Conservation (phyloP, 2,113 vertebrate genomes). For the Orthonyx spaldingii region DNA sequence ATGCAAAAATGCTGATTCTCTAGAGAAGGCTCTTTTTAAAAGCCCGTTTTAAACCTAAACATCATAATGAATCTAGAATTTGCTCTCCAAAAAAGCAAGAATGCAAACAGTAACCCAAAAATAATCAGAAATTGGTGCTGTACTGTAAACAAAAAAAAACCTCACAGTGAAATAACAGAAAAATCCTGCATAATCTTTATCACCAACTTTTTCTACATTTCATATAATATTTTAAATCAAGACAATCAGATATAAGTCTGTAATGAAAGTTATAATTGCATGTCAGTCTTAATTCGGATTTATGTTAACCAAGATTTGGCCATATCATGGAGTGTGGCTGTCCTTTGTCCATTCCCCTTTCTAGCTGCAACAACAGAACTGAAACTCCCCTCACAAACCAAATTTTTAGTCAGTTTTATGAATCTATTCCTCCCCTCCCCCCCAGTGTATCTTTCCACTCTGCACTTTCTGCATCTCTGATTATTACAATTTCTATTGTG, state of each 20-base stretch:
- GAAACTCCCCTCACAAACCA: neutral
- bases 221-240: neutral
- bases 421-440: neutral
- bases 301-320: neutral
- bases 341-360: neutral
- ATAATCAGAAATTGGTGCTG: neutral
- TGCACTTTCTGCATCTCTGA: neutral
- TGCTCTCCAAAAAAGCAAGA: neutral
- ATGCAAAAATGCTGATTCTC: neutral
- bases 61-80: neutral
- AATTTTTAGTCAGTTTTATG: neutral
- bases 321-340: accelerated
- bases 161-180: neutral
- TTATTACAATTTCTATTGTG: neutral
- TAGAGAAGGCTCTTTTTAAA: neutral
- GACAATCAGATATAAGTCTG: neutral
- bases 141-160: neutral
- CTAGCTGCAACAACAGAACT: neutral
- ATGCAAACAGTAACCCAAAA: neutral
- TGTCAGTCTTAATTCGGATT: neutral
- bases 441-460: neutral
- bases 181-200: neutral
- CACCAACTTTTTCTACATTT: neutral
- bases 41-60: neutral
- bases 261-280: neutral